Base-by-base conservation (phyloP, 2,113 vertebrate genomes). In the Perognathus longimembris region DNA sequence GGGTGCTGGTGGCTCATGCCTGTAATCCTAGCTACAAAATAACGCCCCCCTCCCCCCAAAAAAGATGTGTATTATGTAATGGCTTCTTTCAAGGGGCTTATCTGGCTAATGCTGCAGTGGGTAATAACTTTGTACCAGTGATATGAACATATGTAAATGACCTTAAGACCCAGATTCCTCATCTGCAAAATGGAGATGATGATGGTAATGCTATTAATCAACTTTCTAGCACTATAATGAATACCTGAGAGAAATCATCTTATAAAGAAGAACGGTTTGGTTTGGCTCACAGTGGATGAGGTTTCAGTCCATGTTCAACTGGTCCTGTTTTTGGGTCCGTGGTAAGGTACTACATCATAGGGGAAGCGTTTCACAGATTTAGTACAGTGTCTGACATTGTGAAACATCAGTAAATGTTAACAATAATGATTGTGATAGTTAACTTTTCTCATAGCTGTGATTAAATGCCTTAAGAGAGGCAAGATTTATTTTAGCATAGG, bases 151-250 rank as follows among this genome's bases (percentile, higher is more conserved):
- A 36, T 12, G 61, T 80, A 83, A 54, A 77, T 7, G 28, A 50
- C 28, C 63, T 77, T 66, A 80, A 90, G 61, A 38, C 38, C 86
- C 36, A 75, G 64, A 32, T 86, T 95, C 30, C 32, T 61, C 20
- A n/a, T 24, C 38, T 76, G 28, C 63, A 50, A 87, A 92, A 80
- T 66, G 81, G 42, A 34, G 74, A 66, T 18, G 50, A 40, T 83
- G 64, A 40, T 83, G 54, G 36, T 66, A 3, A 45, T n/a, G 6
- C 45, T 86, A 54, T 28, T 26, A 36, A 22, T 38, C 17, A 50
- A 36, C 36, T 77, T 77, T 34, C 15, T 24, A 61, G 38, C 30
- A 34, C 50, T 30, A 7, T 45, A 59, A 77, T 38, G 40, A 34
- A 21, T 14, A 59, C 24, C 7, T 18, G 5, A 5, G 36, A 59